Evolutionary conservation across 2,888 invertebrate genomes (phyloP).

Genomic region (Caenorhabditis plicata): DNA sequence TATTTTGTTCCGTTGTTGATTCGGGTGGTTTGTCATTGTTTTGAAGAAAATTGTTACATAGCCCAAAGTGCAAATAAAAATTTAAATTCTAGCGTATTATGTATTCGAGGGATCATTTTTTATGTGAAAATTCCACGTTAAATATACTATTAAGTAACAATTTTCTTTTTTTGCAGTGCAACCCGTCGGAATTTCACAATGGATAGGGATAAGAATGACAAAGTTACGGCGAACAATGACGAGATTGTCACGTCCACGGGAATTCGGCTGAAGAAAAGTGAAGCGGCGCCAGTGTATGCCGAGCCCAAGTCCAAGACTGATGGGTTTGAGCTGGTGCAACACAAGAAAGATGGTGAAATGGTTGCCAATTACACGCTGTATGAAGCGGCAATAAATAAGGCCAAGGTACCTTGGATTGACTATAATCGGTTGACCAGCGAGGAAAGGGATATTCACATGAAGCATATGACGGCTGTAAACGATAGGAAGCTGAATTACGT

Average conservation of each 20-base stretch:
- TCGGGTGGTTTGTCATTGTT: no score
- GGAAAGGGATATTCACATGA: slow-evolving; percentile 57
- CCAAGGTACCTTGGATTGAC: slow-evolving; percentile 45
- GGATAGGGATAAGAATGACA: not conserved
- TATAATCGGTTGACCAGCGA: slow-evolving; percentile 55
- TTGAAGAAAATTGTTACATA: no score
- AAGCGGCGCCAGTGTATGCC: slow-evolving; percentile 51
- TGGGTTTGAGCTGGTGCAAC: slow-evolving; percentile 45
- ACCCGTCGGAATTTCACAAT: slow-evolving; percentile 10
- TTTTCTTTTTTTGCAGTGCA: slow-evolving; percentile 21
- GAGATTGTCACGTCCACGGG: slow-evolving; percentile 8
- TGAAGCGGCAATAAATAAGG: slow-evolving; percentile 55
- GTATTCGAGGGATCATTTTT: not conserved
- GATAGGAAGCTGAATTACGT: slow-evolving; percentile 52
- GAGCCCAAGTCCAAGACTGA: slow-evolving; percentile 33
- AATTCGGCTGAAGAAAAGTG: slow-evolving; percentile 29
- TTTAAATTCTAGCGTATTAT: not conserved
- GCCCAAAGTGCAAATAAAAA: slow-evolving; percentile 5
- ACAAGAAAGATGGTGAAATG: slow-evolving; percentile 48
- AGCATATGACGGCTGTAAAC: slow-evolving; percentile 58
- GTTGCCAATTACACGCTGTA: slow-evolving; percentile 62
- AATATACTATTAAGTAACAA: slow-evolving; percentile 10
- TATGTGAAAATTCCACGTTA: not conserved
- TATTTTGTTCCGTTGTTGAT: no score
- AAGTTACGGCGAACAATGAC: slow-evolving; percentile 5